These are phyloP conservation scores for Rachycentron canadum DNA, from an alignment of 2,797 vertebrate species.

Conservation along the genomic window DNA sequence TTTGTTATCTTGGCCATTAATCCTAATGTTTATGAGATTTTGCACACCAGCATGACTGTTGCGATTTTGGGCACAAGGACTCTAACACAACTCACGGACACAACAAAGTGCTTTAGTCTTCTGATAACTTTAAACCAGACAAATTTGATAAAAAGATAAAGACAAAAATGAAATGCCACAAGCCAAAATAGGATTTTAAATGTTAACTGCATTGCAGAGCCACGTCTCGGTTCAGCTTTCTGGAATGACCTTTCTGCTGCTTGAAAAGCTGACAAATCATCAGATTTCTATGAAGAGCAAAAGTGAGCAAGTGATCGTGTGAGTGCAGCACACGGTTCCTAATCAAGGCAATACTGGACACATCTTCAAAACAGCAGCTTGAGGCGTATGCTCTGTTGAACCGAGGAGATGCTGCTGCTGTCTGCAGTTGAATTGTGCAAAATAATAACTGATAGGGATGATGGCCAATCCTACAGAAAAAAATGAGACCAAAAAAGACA, in stretches of 20 bases:
- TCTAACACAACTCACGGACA: neutral
- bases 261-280: neutral
- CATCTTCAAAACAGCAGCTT: neutral
- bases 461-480: constrained; percentile 14
- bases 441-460: constrained; percentile 10
- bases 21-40: constrained; percentile 19
- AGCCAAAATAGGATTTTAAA: neutral
- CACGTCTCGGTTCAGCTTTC: neutral
- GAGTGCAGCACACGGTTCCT: neutral
- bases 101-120: neutral
- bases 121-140: neutral
- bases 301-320: neutral
- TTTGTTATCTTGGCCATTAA: constrained; percentile 11
- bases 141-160: no score
- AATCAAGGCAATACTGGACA: neutral
- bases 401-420: neutral
- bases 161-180: neutral
- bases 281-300: neutral
- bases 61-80: neutral
- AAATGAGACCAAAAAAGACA: constrained; percentile 19
- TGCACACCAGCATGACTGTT: neutral
- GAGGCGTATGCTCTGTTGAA: neutral
- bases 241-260: neutral
- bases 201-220: neutral
- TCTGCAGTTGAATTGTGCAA: neutral